Evolutionary conservation across 37 sponge, comb jelly and placozoan species (phyloP), one percentile per base, ranked within the genome.

Genomic region (Agelas oroides): DNA sequence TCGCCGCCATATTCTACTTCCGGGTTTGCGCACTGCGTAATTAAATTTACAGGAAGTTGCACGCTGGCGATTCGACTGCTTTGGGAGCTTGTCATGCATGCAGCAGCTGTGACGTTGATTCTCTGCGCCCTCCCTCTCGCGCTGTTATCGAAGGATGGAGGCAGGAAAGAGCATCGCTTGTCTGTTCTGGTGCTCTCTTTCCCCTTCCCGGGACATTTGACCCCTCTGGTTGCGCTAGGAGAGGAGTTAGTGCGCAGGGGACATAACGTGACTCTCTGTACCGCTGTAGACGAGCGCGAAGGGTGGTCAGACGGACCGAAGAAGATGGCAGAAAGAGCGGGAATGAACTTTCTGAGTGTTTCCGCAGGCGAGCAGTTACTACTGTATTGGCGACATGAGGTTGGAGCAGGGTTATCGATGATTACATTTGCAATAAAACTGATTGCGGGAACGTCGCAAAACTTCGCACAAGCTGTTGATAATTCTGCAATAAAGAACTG

Each of bases 261-360:
- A 12, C 78, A 77, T 54, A 35, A 73, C 20, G 74, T 73, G 25
- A 40, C 74, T 21, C n/a, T 61, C 27, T 61, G 62, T 61, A 61
- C 62, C 12, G 5, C 58, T 56, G 58, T 56, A 19, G 58, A 19
- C 58, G 18, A 56, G 17, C 15, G 18, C 58, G 18, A n/a, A n/a
- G n/a, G n/a, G n/a, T n/a, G n/a, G n/a, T n/a, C 58, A 19, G 18
- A 61, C 14, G 25, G n/a, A 61, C 13, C 5, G 3, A 61, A 18
- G 17, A 61, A 61, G 11, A 12, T 25, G n/a, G 62, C 62, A 5
- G 25, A 61, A 12, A 3, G 62, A 12, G 5, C 62, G 2, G 62
- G 62, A 5, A 14, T 61, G 62, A 61, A 61, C 11, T 12, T 61
- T 27, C 27, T 23, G 62, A 61, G 46, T 46, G 46, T n/a, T n/a